Evolutionary conservation across 2,888 invertebrate species (phyloP).

Genomic region (Apodemia duryi): DNA sequence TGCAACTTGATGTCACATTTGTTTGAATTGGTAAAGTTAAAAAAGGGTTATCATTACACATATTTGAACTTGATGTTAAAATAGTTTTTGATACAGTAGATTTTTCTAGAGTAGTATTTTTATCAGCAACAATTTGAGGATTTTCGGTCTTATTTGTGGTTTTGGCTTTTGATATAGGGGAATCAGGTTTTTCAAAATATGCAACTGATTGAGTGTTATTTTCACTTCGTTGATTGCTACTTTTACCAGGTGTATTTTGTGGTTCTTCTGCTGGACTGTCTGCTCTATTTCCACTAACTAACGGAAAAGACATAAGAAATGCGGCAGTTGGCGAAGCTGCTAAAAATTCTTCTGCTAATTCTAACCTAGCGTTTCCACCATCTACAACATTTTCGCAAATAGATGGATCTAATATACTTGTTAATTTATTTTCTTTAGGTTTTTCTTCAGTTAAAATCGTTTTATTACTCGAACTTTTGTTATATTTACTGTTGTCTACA

Average conservation of each 20-base stretch:
- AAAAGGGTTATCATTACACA: slow-evolving; percentile 61
- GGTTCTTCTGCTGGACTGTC: slow-evolving; percentile 70
- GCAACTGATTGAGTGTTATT: slow-evolving; percentile 38
- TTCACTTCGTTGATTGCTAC: slow-evolving; percentile 38
- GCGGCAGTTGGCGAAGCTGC: slow-evolving; percentile 86
- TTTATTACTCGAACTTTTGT: slow-evolving; percentile 39
- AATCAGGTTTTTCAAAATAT: slow-evolving; percentile 48
- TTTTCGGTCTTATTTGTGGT: slow-evolving; percentile 37
- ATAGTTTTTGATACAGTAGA: slow-evolving; percentile 36
- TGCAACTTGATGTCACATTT: slow-evolving; percentile 52
- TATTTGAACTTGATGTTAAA: slow-evolving; percentile 34
- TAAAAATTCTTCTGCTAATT: slow-evolving; percentile 74
- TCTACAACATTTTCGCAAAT: slow-evolving; percentile 65
- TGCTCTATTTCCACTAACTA: slow-evolving; percentile 81
- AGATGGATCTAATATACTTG: slow-evolving; percentile 58
- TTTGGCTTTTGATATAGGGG: slow-evolving; percentile 39
- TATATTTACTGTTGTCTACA: slow-evolving; percentile 27
- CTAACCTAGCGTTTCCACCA: slow-evolving; percentile 78
- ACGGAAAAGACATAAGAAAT: slow-evolving; percentile 86
- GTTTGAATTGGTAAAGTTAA: slow-evolving; percentile 61
- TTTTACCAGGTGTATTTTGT: slow-evolving; percentile 41
- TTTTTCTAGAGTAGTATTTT: slow-evolving; percentile 48
- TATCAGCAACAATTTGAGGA: slow-evolving; percentile 39
- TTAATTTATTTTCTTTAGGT: slow-evolving; percentile 59
- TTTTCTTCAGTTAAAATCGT: slow-evolving; percentile 39